Evolutionary conservation across 2,113 vertebrate species (phyloP).

Genomic region (Poeciliopsis turrubarensis): DNA sequence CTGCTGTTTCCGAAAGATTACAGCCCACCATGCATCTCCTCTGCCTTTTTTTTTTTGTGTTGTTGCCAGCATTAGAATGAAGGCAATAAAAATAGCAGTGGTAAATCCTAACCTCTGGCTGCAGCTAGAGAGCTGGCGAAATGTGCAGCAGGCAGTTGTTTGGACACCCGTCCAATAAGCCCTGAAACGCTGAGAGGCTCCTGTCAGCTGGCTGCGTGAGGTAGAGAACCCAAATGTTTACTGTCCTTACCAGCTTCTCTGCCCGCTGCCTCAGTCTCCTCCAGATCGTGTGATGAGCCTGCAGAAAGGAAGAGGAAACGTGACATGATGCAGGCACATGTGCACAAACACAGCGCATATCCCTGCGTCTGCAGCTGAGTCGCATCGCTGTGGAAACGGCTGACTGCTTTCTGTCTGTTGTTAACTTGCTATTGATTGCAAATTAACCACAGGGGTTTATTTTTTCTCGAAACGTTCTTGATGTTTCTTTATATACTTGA

Average conservation of each 20-base stretch:
- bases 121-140: slow-evolving; percentile 17
- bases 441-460: no score
- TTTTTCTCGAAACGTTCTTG: no score
- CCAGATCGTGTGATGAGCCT: slow-evolving; percentile 82
- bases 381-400: neutral
- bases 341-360: neutral
- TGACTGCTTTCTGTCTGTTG: neutral
- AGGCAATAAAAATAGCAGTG: slow-evolving; percentile 41
- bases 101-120: slow-evolving; percentile 55
- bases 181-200: slow-evolving; percentile 8
- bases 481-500: no score
- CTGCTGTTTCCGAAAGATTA: slow-evolving; percentile 29
- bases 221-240: neutral
- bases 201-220: slow-evolving; percentile 7
- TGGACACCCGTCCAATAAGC: slow-evolving; percentile 7
- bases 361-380: neutral
- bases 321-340: slow-evolving; percentile 31
- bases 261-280: slow-evolving; percentile 78
- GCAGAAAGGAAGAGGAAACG: slow-evolving; percentile 20
- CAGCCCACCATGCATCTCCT: slow-evolving; percentile 2
- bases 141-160: slow-evolving; percentile 7
- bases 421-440: no score
- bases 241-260: slow-evolving; percentile 73
- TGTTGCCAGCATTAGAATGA: slow-evolving; percentile 46
- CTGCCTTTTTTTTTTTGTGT: neutral